These are phyloP conservation scores for Macrobrachium rosenbergii DNA, from an alignment of 1,140 invertebrate species.

Conservation along the genomic window DNA sequence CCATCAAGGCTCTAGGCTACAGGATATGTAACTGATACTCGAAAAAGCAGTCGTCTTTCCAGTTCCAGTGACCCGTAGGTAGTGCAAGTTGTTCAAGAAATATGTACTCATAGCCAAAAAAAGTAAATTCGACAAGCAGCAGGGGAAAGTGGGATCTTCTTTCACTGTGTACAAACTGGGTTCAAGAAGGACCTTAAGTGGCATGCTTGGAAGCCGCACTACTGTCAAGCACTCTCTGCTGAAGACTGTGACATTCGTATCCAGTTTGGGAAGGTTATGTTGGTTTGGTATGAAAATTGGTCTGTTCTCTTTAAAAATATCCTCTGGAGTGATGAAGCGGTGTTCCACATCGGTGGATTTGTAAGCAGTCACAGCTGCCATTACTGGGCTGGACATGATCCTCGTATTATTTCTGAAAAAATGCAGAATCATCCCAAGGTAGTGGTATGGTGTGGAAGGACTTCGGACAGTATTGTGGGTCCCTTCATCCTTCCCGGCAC, in stretches of 20 bases:
- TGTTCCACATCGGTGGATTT: background rate
- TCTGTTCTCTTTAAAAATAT: conserved; percentile 21
- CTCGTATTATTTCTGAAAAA: no score
- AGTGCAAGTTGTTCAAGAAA: conserved; percentile 3
- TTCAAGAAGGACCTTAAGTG: background rate
- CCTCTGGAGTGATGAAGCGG: background rate
- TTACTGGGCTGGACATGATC: no score
- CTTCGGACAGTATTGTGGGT: no score
- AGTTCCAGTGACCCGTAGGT: background rate
- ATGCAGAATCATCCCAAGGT: background rate
- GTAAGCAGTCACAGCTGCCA: no score
- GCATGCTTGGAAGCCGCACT: background rate
- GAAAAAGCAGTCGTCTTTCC: background rate
- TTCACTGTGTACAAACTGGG: background rate
- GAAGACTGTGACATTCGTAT: background rate
- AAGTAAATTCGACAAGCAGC: conserved; percentile 1
- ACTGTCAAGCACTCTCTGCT: background rate
- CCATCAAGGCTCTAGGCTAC: no score
- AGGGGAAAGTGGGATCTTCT: background rate
- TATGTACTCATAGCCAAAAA: background rate
- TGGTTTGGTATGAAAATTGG: conserved; percentile 8
- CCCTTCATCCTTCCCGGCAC: background rate
- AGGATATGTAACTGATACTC: no score
- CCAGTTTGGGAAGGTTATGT: background rate
- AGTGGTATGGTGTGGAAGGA: background rate